A percentile compares a stretch with the other conserved stretches of the same genome.
Conservation (phyloP, 2,113 vertebrate genomes). For the Stercorarius parasiticus region DNA sequence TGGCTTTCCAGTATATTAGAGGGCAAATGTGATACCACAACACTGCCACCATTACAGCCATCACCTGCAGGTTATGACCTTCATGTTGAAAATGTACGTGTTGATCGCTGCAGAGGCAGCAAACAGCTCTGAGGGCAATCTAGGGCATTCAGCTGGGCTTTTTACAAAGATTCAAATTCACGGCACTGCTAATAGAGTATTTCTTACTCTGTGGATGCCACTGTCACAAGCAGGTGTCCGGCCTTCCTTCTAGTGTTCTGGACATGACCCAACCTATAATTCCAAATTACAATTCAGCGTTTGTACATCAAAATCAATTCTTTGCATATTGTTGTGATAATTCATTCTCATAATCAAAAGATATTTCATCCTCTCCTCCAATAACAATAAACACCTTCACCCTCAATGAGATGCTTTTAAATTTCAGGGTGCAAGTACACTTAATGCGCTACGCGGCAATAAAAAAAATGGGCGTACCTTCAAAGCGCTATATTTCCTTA, state of each 20-base stretch:
- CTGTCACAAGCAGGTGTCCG: not conserved
- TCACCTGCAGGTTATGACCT: not conserved
- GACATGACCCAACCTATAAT: not conserved
- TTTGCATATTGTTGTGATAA: not conserved
- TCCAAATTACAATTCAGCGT: not conserved
- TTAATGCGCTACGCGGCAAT: not conserved
- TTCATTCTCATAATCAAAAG: not conserved
- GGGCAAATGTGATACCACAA: not conserved
- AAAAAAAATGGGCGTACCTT: not conserved
- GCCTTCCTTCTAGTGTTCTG: not conserved
- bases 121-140: not conserved
- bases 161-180: not conserved
- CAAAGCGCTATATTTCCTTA: not conserved
- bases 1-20: not conserved
- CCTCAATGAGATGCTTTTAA: not conserved
- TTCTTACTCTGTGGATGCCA: not conserved
- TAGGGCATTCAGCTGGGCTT: not conserved
- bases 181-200: not conserved
- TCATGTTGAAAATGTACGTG: fast-evolving
- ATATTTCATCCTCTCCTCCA: not conserved
- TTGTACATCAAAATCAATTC: not conserved
- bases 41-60: not conserved
- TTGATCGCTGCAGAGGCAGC: no score
- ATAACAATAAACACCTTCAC: not conserved
- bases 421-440: not conserved